Evolutionary conservation across 1,140 invertebrate genomes (phyloP), one percentile per base, ranked within the genome.

Genomic region (Eurytemora carolleeae): DNA sequence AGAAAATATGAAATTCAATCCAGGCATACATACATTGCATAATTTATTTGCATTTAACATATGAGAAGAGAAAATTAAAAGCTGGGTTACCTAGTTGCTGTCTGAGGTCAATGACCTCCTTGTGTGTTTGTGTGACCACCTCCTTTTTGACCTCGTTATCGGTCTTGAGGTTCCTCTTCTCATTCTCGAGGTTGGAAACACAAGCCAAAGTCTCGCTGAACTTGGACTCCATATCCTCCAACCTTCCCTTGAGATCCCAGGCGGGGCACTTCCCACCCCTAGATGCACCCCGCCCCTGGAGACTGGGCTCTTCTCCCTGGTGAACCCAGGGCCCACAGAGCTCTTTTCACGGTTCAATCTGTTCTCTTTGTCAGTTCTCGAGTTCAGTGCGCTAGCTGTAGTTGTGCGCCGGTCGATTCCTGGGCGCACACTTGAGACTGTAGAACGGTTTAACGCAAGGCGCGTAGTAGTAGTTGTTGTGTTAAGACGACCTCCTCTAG

Each of bases 201-300:
- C 31, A 12, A 12, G 7, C 31, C 31, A 44, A 12, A n/a, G 31
- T 44, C n/a, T 44, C 7, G n/a, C 31, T 44, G n/a, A 59, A 25
- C 2, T 25, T 24, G 1, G 16, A 16, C 25, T 59, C 58, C 58
- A 59, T 59, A n/a, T 59, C 58, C 31, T 59, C 58, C n/a, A 59
- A 31, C 2, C 25, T 24, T 22, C 58, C 58, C 26, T 59, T 59
- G 22, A 59, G 31, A 22, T 59, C 58, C 58, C 58, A 59, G 2
- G 58, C 58, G 17, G 58, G 58, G 3, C 58, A 1, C 25, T 59
- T 59, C 7, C 31, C 31, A 7, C 31, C 31, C n/a, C n/a, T n/a
- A n/a, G n/a, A n/a, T n/a, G n/a, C n/a, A n/a, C n/a, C n/a, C n/a
- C n/a, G n/a, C n/a, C n/a, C n/a, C n/a, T n/a, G n/a, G n/a, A n/a